Percentiles rank a stretch among this genome's conserved stretches.
These are phyloP conservation scores for Drosophila erecta DNA, from an alignment of 1,140 invertebrate genomes.

Conservation along the genomic window DNA sequence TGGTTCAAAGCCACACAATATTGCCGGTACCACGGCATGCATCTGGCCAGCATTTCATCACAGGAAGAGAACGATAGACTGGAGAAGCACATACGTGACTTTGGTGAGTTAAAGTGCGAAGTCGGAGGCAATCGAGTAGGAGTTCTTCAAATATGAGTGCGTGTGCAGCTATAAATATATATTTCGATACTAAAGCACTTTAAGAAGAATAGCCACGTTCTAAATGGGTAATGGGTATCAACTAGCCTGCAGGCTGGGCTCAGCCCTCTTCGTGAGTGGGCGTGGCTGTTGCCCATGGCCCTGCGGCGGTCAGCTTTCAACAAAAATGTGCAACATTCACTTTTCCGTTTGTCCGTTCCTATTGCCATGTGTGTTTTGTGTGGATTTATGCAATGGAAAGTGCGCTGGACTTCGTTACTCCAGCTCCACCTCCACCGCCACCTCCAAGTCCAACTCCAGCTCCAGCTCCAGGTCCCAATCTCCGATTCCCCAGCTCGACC, in stretches of 20 bases:
- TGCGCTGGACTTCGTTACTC: conserved; percentile 49
- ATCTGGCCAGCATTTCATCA: conserved; percentile 93
- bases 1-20: conserved; percentile 96
- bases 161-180: too few relatives aligned
- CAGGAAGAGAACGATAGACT: conserved; percentile 95
- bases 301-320: conserved; percentile 42
- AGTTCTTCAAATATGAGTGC: not conserved
- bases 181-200: too few relatives aligned
- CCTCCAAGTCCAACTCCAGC: not conserved
- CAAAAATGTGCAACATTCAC: conserved; percentile 61
- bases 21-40: conserved; percentile 96
- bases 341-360: conserved; percentile 28
- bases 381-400: conserved; percentile 66
- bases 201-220: not conserved
- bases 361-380: conserved; percentile 33
- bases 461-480: conserved; percentile 7
- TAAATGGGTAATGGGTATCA: not conserved
- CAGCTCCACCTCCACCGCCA: not conserved
- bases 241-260: not conserved
- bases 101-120: conserved; percentile 86
- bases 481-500: not conserved
- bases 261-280: conserved; percentile 10
- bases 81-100: conserved; percentile 93
- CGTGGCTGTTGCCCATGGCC: conserved; percentile 39
- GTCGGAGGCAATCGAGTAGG: not conserved